Conservation (phyloP, 1,140 invertebrate genomes). For the Rhopalosiphum maidis region DNA sequence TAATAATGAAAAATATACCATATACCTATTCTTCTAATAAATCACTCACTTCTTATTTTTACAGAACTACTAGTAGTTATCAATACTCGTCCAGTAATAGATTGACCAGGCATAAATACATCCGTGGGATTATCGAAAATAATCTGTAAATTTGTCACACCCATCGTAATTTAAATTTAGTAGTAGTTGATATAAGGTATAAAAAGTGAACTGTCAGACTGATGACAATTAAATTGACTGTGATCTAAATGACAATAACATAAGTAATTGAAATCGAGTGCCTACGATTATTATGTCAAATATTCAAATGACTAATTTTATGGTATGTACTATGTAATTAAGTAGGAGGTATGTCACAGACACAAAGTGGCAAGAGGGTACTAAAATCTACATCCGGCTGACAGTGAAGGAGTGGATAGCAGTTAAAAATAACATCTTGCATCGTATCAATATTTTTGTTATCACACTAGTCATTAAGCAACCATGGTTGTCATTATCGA, state of each 20-base stretch:
- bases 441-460: neutral
- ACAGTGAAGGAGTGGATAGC: neutral
- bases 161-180: conserved; percentile 51
- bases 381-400: too few species aligned
- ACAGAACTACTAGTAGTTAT: conserved; percentile 71
- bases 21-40: neutral
- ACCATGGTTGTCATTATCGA: too few species aligned
- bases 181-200: neutral
- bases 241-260: neutral
- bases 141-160: conserved; percentile 65
- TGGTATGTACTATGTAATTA: neutral
- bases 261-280: neutral
- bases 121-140: conserved; percentile 71
- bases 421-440: conserved; percentile 1
- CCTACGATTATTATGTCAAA: neutral
- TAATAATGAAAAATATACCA: neutral
- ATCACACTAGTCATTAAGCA: neutral
- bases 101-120: conserved; percentile 74
- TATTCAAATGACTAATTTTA: conserved; percentile 5
- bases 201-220: neutral
- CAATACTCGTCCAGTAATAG: conserved; percentile 70
- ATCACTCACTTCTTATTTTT: conserved; percentile 65
- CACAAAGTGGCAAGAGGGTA: neutral
- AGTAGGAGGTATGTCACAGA: neutral
- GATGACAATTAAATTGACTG: neutral